Base-by-base conservation (phyloP, 2,888 invertebrate species). In the Apantesis nais region DNA sequence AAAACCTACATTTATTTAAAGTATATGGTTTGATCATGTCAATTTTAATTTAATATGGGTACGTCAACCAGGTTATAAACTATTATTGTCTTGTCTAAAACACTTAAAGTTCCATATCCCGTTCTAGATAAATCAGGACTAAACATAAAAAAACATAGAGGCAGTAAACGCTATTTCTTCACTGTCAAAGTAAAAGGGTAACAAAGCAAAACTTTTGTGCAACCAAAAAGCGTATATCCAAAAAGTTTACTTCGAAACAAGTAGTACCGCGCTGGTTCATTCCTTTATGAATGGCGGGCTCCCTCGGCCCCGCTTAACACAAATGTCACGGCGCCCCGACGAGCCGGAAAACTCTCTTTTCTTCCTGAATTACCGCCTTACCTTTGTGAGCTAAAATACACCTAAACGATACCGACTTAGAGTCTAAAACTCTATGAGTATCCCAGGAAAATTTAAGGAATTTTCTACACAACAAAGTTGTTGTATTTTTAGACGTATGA, bases 291-390 rank as follows among this genome's bases (percentile, higher is more conserved):
- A 95, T 93, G 94, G 91, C 84, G 84, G 73, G 80, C 89, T 90
- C 91, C 91, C 93, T 90, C 90, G 88, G 88, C 88, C 89, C 88
- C 91, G 92, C 91, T 94, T 94, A 94, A 93, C 94, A 93, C 93
- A 92, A 95, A 94, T 94, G 94, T 94, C 94, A 93, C 94, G 93
- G 89, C 91, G 89, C 90, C 89, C 89, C 93, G 92, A 86, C 93
- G 91, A 90, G 90, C 91, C 93, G 94, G 94, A 93, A 94, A 95
- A 94, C 93, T 93, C 94, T 94, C 94, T 93, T 94, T 94, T 94
- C 95, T 94, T 93, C 93, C 92, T 92, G 91, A 92, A 93, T 90
- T 91, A 91, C 89, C 86, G 85, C 83, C 83, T 79, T 78, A 82
- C 79, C 75, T 73, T 70, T 68, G 68, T 87, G 85, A 65, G 66